Conservation (phyloP, 1,140 invertebrate species). For the Theocolax elegans region DNA sequence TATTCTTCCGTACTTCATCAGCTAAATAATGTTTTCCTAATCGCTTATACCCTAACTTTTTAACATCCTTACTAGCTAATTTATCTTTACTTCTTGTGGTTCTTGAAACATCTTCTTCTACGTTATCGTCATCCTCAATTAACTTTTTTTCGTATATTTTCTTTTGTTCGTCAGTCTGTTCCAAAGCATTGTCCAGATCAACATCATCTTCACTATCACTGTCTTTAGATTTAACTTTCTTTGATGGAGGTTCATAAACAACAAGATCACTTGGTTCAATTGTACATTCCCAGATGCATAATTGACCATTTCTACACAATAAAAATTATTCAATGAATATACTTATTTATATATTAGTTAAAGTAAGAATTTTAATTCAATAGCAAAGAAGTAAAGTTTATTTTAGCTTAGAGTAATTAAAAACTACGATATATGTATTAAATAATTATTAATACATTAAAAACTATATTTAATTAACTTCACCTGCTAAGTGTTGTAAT, state of each 20-base stretch:
- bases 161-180: conserved; percentile 54
- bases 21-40: conserved; percentile 77
- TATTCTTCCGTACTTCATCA: conserved; percentile 74
- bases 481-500: conserved; percentile 80
- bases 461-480: too few relatives aligned
- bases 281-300: conserved; percentile 91
- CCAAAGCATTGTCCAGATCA: conserved; percentile 59
- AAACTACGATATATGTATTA: not conserved
- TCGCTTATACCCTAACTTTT: conserved; percentile 77
- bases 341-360: too few relatives aligned
- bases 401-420: not conserved
- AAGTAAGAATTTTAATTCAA: too few relatives aligned
- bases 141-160: conserved; percentile 19
- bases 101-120: conserved; percentile 24
- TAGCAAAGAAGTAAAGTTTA: too few relatives aligned
- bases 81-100: conserved; percentile 39
- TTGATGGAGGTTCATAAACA: conserved; percentile 62
- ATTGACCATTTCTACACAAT: conserved; percentile 71
- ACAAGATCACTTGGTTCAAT: conserved; percentile 76
- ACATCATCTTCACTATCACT: conserved; percentile 66
- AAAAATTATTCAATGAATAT: conserved; percentile 24
- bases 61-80: conserved; percentile 52
- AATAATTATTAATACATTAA: too few relatives aligned
- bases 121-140: not conserved
- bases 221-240: conserved; percentile 65